phyloP scores from a whole-genome alignment of 2,888 invertebrate species.

The Cantharis nigra region DNA sequence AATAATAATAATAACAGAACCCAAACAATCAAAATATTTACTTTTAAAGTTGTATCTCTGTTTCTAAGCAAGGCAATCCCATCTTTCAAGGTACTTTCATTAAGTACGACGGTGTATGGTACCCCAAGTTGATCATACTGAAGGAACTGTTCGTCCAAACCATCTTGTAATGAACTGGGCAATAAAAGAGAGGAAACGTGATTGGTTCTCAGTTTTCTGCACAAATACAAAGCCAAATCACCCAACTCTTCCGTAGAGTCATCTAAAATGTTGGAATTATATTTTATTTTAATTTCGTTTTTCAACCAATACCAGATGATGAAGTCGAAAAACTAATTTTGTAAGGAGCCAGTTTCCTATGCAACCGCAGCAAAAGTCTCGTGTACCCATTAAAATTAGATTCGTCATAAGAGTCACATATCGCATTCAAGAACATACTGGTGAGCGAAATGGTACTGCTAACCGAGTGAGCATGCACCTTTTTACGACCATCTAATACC shows the following conservation, averaged over 20 bases:
- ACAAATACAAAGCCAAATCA: constrained; percentile 62
- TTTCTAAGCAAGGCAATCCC: constrained; percentile 71
- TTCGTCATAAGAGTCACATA: constrained; percentile 65
- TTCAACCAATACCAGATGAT: constrained; percentile 49
- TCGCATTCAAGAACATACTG: constrained; percentile 59
- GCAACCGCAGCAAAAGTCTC: constrained; percentile 61
- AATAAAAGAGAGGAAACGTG: constrained; percentile 54
- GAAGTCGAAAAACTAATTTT: constrained; percentile 70
- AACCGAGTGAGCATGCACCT: constrained; percentile 51
- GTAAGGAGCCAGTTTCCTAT: constrained; percentile 76
- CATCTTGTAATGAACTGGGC: constrained; percentile 46
- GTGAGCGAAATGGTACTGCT: constrained; percentile 60
- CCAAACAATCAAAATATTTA: constrained; percentile 44
- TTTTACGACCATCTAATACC: constrained; percentile 52
- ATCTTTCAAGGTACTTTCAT: constrained; percentile 67
- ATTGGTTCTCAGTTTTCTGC: constrained; percentile 58
- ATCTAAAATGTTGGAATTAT: constrained; percentile 9
- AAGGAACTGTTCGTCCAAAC: constrained; percentile 54
- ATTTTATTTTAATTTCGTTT: not conserved
- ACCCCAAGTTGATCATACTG: constrained; percentile 68
- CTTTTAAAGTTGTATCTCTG: constrained; percentile 70
- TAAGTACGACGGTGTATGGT: constrained; percentile 73
- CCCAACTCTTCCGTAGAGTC: constrained; percentile 54
- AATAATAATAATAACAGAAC: constrained; percentile 1
- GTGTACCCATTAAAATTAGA: constrained; percentile 54